A percentile compares a stretch with the other conserved stretches of the same genome.
phyloP scores from a whole-genome alignment of 2,113 vertebrate genomes.

The Callithrix jacchus region DNA sequence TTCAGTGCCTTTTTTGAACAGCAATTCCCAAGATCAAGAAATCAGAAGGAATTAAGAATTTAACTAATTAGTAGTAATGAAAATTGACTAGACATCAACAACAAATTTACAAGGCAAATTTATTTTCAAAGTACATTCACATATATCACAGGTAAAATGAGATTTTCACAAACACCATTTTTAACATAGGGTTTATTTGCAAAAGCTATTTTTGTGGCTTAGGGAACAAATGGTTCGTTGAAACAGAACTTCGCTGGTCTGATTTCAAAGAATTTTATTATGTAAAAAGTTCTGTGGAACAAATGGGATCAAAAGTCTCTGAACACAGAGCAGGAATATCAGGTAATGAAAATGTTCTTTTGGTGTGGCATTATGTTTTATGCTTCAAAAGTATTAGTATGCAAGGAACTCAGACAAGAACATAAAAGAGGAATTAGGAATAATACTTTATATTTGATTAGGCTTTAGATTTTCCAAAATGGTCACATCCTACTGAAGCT shows the following conservation, averaged over 20 bases:
- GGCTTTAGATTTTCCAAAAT: conserved; percentile 7
- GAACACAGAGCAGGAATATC: conserved; percentile 29
- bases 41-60: conserved; percentile 24
- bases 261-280: conserved; percentile 72
- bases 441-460: conserved; percentile 25
- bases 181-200: conserved; percentile 57
- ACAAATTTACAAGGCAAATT: conserved; percentile 41
- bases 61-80: conserved; percentile 42
- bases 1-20: neutral
- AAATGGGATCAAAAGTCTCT: conserved; percentile 58
- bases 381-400: conserved; percentile 50
- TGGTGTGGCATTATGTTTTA: conserved; percentile 45
- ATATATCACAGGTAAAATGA: conserved; percentile 46
- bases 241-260: conserved; percentile 62
- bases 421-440: conserved; percentile 29
- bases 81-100: neutral
- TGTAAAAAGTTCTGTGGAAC: conserved; percentile 60
- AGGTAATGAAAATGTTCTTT: conserved; percentile 67
- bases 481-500: neutral
- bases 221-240: conserved; percentile 58
- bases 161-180: conserved; percentile 48
- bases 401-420: conserved; percentile 20
- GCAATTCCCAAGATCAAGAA: conserved; percentile 39
- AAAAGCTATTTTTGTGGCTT: conserved; percentile 49
- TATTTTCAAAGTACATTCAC: conserved; percentile 42